phyloP scores from a whole-genome alignment of 1,140 invertebrate genomes.

The Cephus cinctus region DNA sequence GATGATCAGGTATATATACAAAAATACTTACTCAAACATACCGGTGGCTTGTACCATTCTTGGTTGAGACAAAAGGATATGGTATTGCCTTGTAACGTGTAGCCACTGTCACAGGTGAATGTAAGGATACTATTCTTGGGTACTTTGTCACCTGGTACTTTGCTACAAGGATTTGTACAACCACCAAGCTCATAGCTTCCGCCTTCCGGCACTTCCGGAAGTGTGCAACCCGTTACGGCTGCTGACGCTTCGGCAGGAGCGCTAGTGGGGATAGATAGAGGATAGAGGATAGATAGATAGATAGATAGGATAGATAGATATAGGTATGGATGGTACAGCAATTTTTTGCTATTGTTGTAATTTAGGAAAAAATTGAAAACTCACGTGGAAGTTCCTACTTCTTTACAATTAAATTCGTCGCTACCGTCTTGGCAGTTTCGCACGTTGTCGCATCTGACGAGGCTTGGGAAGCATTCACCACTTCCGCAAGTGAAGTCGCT shows the following conservation, averaged over 20 bases:
- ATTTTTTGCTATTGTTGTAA: too few species aligned
- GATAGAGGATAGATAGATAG: too few species aligned
- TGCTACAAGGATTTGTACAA: conserved; percentile 22
- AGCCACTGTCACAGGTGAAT: conserved; percentile 29
- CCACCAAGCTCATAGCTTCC: conserved; percentile 27
- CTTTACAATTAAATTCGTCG: conserved; percentile 15
- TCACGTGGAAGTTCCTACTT: too few species aligned
- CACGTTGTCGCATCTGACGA: conserved; percentile 16
- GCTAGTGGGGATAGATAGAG: too few species aligned
- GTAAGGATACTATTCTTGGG: conserved; percentile 29
- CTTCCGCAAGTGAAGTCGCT: conserved; percentile 19
- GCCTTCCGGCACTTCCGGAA: conserved; percentile 26
- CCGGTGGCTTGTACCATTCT: conserved; percentile 20
- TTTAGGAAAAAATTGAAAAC: too few species aligned
- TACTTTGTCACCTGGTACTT: conserved; percentile 22
- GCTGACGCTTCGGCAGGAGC: too few species aligned
- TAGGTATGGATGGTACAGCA: too few species aligned
- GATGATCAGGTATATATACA: background rate
- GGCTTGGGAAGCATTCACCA: conserved; percentile 16
- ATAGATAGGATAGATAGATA: too few species aligned
- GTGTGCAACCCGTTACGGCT: conserved; percentile 16
- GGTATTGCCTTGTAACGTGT: conserved; percentile 23
- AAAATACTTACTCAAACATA: conserved; percentile 28
- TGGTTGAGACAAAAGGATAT: conserved; percentile 29
- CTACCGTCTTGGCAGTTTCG: conserved; percentile 21